A percentile compares a stretch with the other conserved stretches of the same genome.
These are phyloP conservation scores for Andricus grossulariae DNA, from an alignment of 1,140 invertebrate genomes.

Conservation along the genomic window DNA sequence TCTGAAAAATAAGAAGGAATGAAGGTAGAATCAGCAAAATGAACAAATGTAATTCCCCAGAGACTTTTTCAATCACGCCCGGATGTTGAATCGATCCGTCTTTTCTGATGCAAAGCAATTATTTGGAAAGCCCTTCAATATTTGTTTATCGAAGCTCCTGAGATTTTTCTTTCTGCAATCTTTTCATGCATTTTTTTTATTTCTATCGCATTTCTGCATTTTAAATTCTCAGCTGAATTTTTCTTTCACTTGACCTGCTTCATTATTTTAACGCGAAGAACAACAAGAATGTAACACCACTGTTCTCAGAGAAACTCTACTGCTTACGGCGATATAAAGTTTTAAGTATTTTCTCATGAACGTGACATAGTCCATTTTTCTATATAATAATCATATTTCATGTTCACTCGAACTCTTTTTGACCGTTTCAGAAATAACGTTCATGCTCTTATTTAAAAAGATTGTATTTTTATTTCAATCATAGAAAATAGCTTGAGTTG, in stretches of 20 bases:
- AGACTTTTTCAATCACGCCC: constrained; percentile 8
- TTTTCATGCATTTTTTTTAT: constrained; percentile 1
- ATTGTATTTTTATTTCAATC: too few species aligned
- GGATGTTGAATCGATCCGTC: constrained; percentile 4
- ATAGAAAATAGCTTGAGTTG: too few species aligned
- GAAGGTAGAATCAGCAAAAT: background rate
- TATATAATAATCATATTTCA: too few species aligned
- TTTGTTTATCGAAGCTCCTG: background rate
- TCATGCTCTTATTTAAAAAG: too few species aligned
- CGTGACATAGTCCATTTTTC: too few species aligned
- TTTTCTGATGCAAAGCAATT: constrained; percentile 14
- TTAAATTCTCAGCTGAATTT: constrained; percentile 1
- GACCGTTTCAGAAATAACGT: too few species aligned
- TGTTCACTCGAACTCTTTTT: too few species aligned
- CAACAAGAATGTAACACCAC: background rate
- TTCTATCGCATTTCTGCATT: constrained; percentile 18
- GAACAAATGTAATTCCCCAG: background rate
- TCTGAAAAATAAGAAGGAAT: background rate
- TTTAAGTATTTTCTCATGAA: too few species aligned
- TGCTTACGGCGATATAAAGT: too few species aligned
- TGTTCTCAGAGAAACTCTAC: background rate
- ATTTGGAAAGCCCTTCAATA: constrained; percentile 23
- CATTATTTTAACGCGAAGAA: constrained; percentile 11
- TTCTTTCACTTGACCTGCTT: constrained; percentile 25
- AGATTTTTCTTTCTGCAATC: background rate